Evolutionary conservation across 2,113 vertebrate species (phyloP).

Genomic region (Zeus faber): DNA sequence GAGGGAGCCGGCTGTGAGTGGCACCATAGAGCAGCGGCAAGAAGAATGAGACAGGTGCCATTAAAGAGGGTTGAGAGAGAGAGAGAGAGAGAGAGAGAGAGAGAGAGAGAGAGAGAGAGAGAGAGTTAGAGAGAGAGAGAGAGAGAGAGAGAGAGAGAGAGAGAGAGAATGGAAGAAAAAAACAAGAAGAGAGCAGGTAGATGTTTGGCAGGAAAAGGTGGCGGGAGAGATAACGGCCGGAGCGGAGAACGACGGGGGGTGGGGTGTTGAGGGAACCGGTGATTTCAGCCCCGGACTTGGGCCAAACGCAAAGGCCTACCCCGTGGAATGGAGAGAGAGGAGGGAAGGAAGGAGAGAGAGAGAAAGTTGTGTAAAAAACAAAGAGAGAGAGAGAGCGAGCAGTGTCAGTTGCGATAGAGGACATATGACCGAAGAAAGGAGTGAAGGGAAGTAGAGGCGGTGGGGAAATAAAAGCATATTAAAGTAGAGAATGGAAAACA

Average conservation of each 20-base stretch:
- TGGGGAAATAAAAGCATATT: no score
- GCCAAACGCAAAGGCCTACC: neutral
- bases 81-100: no score
- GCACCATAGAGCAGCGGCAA: slow-evolving; percentile 67
- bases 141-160: no score
- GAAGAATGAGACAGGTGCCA: slow-evolving; percentile 69
- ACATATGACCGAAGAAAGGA: slow-evolving; percentile 37
- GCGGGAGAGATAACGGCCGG: neutral
- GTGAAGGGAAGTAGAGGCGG: slow-evolving; percentile 53
- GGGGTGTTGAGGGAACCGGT: neutral
- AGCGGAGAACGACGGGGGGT: neutral
- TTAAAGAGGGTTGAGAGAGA: slow-evolving; percentile 22
- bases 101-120: no score
- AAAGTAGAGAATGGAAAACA: no score
- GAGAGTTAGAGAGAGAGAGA: no score
- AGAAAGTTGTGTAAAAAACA: slow-evolving; percentile 31
- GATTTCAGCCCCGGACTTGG: no score
- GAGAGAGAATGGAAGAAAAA: neutral
- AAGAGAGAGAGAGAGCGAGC: slow-evolving; percentile 24
- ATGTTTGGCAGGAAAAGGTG: neutral
- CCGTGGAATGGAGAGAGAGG: slow-evolving; percentile 32
- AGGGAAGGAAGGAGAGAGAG: slow-evolving; percentile 52
- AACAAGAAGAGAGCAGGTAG: neutral
- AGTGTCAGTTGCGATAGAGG: slow-evolving; percentile 58
- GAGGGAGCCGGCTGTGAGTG: slow-evolving; percentile 65